Base-by-base conservation (phyloP, 2,888 invertebrate genomes). In the Pemphredon lugubris region DNA sequence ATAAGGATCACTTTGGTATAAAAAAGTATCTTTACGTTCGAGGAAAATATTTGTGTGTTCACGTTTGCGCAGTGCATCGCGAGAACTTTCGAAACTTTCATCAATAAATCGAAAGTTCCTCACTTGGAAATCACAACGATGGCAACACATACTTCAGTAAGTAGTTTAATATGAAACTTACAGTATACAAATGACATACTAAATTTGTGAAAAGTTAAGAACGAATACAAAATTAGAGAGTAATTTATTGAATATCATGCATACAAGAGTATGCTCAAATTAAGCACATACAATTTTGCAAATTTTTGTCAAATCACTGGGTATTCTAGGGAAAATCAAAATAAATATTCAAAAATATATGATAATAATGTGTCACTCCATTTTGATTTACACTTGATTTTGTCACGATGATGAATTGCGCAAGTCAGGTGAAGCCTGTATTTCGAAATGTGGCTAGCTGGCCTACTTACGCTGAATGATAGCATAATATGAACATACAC, bases 391-490 rank as follows among this genome's bases (percentile, higher is more conserved):
- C 21, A 13, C 9, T 21, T 26, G n/a, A n/a, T n/a, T n/a, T n/a
- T n/a, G n/a, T n/a, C n/a, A n/a, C n/a, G n/a, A n/a, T n/a, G n/a
- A n/a, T n/a, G n/a, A n/a, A n/a, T n/a, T n/a, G n/a, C n/a, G n/a
- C n/a, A n/a, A n/a, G n/a, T n/a, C n/a, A n/a, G n/a, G n/a, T n/a
- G n/a, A n/a, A n/a, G n/a, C n/a, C n/a, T n/a, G n/a, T n/a, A n/a
- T 42, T 48, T 48, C 11, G 2, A 40, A 2, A 23, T 21, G 21
- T 21, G 6, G 14, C 14, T 23, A 37, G 47, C 32, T 18, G 44
- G 32, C 53, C 60, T 57, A 58, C 59, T 77, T 73, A 9, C 47
- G 81, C 75, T 67, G 66, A 65, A 64, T 63, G 32, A 65, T 59
- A 48, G 26, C 51, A n/a, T n/a, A n/a, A n/a, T n/a, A n/a, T n/a